Conservation (phyloP, 2,797 vertebrate species). For the Lacerta bilineata region DNA sequence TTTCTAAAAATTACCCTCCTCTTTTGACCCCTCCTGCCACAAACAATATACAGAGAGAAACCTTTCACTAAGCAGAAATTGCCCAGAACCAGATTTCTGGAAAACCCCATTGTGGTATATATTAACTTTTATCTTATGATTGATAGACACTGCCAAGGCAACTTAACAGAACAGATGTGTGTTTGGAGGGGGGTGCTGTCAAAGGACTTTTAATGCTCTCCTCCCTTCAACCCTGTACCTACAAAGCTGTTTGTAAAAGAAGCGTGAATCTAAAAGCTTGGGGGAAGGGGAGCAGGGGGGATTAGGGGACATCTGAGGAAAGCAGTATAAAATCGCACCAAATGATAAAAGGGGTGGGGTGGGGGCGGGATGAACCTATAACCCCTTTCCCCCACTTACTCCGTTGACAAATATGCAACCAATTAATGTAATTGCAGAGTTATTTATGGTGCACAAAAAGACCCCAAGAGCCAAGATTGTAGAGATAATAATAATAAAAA, state of each 20-base stretch:
- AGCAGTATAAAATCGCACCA: slow-evolving; percentile 72
- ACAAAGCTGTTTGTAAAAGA: slow-evolving; percentile 67
- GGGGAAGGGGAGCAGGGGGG: slow-evolving; percentile 57
- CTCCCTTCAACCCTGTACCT: slow-evolving; percentile 45
- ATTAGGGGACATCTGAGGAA: slow-evolving; percentile 70
- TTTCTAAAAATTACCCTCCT: neutral
- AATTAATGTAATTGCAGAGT: slow-evolving; percentile 86
- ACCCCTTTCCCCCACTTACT: slow-evolving; percentile 70
- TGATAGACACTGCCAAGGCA: slow-evolving; percentile 65
- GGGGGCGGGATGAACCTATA: slow-evolving; percentile 23
- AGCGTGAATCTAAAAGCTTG: slow-evolving; percentile 64
- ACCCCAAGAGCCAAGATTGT: slow-evolving; percentile 77
- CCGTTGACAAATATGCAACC: slow-evolving; percentile 87
- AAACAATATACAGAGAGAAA: slow-evolving; percentile 33
- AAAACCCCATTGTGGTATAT: slow-evolving; percentile 58
- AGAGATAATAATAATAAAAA: slow-evolving; percentile 59
- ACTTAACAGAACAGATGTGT: slow-evolving; percentile 64
- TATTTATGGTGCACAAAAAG: slow-evolving; percentile 82
- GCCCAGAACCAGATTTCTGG: slow-evolving; percentile 62
- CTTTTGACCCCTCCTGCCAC: slow-evolving; percentile 47
- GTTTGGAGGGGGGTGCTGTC: slow-evolving; percentile 51
- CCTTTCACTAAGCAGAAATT: slow-evolving; percentile 41
- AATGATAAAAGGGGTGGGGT: slow-evolving; percentile 60
- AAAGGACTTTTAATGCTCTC: slow-evolving; percentile 65
- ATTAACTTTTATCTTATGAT: slow-evolving; percentile 68